Conservation (phyloP, 1,140 invertebrate species). For the Sycophila sp. region DNA sequence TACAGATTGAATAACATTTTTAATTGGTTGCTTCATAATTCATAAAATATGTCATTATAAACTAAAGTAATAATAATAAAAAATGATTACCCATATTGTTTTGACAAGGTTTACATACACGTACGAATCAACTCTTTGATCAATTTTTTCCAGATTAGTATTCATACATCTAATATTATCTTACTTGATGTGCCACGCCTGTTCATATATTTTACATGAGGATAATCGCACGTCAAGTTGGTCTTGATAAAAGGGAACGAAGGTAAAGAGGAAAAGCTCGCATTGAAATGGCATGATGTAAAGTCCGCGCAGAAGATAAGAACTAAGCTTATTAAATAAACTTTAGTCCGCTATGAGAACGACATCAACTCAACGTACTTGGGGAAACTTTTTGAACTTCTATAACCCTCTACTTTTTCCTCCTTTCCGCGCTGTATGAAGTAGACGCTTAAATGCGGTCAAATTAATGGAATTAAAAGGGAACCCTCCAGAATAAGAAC, state of each 20-base stretch:
- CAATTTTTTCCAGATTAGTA: too few species aligned
- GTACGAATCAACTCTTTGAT: too few species aligned
- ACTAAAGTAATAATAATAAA: too few species aligned
- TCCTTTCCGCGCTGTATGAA: conserved; percentile 18
- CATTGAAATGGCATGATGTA: neutral
- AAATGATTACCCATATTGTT: too few species aligned
- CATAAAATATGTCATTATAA: too few species aligned
- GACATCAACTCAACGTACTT: conserved; percentile 1
- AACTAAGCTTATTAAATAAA: conserved; percentile 20
- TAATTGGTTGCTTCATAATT: too few species aligned
- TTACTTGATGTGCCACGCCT: too few species aligned
- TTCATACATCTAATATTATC: too few species aligned
- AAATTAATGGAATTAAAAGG: conserved; percentile 23
- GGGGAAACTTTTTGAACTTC: neutral
- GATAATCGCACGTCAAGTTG: neutral
- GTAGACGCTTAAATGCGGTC: conserved; percentile 7
- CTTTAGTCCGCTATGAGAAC: neutral
- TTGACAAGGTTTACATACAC: too few species aligned
- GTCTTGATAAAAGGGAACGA: neutral
- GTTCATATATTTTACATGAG: too few species aligned
- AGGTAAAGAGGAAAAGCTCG: neutral
- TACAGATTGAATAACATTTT: too few species aligned
- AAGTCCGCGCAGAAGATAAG: neutral
- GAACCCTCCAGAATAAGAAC: neutral
- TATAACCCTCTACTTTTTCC: neutral